Evolutionary conservation across 2,113 vertebrate genomes (phyloP).

Genomic region (Strigops habroptila): DNA sequence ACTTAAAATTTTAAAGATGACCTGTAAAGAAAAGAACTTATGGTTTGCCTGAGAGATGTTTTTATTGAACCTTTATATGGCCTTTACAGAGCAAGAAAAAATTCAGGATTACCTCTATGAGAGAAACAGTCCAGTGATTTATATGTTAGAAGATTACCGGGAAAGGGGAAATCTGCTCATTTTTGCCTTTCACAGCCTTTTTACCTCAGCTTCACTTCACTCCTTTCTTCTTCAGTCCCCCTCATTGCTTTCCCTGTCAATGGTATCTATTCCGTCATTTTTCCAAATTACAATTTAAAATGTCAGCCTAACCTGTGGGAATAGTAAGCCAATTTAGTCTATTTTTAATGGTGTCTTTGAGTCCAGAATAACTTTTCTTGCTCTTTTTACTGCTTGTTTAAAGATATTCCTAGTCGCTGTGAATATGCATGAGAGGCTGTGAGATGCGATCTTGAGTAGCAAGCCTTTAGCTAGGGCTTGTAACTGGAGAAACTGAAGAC

Average conservation of each 20-base stretch:
- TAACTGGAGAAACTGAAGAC: background rate
- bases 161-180: slow-evolving; percentile 40
- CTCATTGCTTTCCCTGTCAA: background rate
- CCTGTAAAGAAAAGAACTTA: background rate
- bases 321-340: slow-evolving; percentile 41
- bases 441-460: background rate
- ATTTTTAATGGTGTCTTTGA: slow-evolving; percentile 53
- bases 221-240: background rate
- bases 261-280: background rate
- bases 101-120: slow-evolving; percentile 37
- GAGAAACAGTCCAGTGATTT: slow-evolving; percentile 58
- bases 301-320: slow-evolving; percentile 50
- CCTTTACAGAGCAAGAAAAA: slow-evolving; percentile 25
- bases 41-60: slow-evolving; percentile 47
- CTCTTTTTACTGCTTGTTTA: background rate
- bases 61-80: slow-evolving; percentile 47
- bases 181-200: background rate
- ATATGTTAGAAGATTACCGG: slow-evolving; percentile 59
- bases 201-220: background rate
- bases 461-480: background rate
- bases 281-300: slow-evolving; percentile 26
- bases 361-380: background rate
- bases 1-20: background rate
- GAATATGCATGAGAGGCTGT: background rate
- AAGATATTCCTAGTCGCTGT: background rate